These are phyloP conservation scores for Syrrhaptes paradoxus DNA, from an alignment of 2,113 vertebrate species.

Conservation along the genomic window DNA sequence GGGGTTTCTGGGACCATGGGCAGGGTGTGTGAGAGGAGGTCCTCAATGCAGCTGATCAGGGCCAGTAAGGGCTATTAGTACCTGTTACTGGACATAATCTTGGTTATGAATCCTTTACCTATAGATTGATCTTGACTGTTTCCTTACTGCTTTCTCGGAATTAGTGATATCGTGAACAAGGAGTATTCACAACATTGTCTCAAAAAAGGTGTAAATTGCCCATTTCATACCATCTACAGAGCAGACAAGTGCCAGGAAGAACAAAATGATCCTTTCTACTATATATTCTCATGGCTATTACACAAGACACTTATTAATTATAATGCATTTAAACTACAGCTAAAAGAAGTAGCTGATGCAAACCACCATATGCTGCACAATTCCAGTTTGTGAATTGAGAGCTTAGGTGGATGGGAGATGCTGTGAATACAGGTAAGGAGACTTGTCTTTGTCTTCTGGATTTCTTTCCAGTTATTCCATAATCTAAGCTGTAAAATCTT, in stretches of 20 bases:
- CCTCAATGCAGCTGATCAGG: background rate
- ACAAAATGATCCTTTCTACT: background rate
- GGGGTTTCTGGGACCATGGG: background rate
- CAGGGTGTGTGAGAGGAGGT: background rate
- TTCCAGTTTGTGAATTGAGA: background rate
- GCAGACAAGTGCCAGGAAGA: background rate
- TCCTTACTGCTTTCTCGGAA: background rate
- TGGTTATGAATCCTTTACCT: background rate
- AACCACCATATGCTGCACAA: fast-evolving
- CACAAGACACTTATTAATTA: background rate
- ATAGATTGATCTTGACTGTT: background rate
- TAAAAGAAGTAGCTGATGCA: background rate
- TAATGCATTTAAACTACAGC: background rate
- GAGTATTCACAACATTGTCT: background rate
- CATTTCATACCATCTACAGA: background rate
- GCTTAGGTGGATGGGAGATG: background rate
- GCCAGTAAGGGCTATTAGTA: background rate
- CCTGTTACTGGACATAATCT: background rate
- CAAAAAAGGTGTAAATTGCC: background rate
- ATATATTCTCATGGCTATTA: background rate
- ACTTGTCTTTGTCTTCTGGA: background rate
- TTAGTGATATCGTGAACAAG: background rate
- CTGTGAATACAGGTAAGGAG: background rate
- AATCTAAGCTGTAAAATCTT: background rate
- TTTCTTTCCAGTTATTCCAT: background rate